Base-by-base conservation (phyloP, 2,113 vertebrate genomes). In the Meriones unguiculatus region DNA sequence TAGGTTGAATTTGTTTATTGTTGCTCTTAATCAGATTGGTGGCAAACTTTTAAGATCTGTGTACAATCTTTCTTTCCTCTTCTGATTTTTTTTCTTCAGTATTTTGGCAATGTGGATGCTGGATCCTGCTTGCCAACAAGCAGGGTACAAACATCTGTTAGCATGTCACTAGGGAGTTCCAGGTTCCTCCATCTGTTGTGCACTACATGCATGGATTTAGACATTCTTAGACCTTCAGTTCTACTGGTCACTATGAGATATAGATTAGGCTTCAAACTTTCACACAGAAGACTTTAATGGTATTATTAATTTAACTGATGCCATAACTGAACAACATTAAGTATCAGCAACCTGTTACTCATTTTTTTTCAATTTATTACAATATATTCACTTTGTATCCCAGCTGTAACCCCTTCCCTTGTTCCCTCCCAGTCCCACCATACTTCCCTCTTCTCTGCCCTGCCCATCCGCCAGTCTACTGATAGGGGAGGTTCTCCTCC, bases 21-120 rank as follows among this genome's bases (percentile, higher is more conserved):
- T 88, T 73, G 3, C 28, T 46, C 32, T 88, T 93, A 85, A 89
- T 85, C 38, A 93, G 76, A 93, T 78, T 84, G 78, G 67, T 87
- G 73, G 73, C 67, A 91, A 82, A 82, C 22, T 69, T 70, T 82
- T 91, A 9, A 65, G 50, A 90, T 81, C 30, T 82, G 25, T 80
- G 2, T 87, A 4, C 67, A 54, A 87, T 4, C 41, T 80, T 85
- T 87, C 28, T 57, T 81, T 78, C 57, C 8, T 84, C 25, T n/a
- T 96, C 67, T 94, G 69, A 93, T 14, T 88, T 41, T 22, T 75
- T 18, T 13, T 76, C 41, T 54, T 85, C 59, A 88, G 0, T 24
- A 2, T 13, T 28, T 41, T 87, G 77, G 78, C 72, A 89, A 87
- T 9, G 35, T 14, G 3, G 69, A 88, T 12, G 86, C 80, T 91